phyloP scores from a whole-genome alignment of 2,113 vertebrate species.

The Pithys albifrons region DNA sequence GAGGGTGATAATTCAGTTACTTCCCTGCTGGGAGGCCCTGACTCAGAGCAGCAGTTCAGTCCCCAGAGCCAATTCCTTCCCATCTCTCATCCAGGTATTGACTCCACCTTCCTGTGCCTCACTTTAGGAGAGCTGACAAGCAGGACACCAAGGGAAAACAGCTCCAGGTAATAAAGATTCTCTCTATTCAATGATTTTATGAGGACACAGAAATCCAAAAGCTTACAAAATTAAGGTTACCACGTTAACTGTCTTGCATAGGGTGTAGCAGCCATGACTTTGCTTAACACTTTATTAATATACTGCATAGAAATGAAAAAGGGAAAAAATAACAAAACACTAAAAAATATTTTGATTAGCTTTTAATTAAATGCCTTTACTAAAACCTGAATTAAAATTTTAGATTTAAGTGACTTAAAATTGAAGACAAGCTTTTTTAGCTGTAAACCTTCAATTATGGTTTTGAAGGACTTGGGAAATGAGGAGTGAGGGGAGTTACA shows the following conservation, averaged over 20 bases:
- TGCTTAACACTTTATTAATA: background rate
- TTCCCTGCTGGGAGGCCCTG: background rate
- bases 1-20: background rate
- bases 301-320: background rate
- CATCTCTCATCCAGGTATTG: background rate
- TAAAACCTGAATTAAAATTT: no score
- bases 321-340: background rate
- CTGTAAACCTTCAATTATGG: background rate
- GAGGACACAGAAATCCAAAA: background rate
- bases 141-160: background rate
- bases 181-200: background rate
- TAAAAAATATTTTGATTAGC: background rate
- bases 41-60: background rate
- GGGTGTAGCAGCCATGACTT: background rate
- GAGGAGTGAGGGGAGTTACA: background rate
- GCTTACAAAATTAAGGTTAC: background rate
- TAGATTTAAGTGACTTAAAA: background rate
- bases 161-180: background rate
- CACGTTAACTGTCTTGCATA: background rate
- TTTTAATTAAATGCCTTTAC: slow-evolving; percentile 7
- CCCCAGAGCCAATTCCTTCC: background rate
- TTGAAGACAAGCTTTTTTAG: background rate
- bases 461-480: background rate
- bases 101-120: background rate
- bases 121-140: background rate